phyloP scores from a whole-genome alignment of 1,140 invertebrate species.

The Gonatopus flavifemur region DNA sequence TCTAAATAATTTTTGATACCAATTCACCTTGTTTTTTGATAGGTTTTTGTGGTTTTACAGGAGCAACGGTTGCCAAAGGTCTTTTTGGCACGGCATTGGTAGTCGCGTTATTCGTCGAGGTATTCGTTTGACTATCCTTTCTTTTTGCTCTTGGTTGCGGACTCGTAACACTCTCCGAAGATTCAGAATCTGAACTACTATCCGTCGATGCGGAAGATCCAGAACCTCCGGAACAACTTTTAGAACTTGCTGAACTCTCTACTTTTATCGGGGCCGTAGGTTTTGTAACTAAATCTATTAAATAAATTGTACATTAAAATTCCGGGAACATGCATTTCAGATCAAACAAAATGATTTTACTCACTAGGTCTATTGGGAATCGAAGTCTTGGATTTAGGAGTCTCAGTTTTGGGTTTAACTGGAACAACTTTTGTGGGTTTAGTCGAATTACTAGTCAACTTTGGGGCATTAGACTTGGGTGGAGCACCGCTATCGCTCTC shows the following conservation, averaged over 20 bases:
- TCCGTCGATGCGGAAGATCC: conserved; percentile 52
- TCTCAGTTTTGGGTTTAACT: conserved; percentile 41
- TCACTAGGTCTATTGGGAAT: conserved; percentile 43
- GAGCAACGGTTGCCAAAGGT: conserved; percentile 47
- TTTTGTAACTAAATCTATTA: conserved; percentile 27
- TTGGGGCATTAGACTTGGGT: conserved; percentile 40
- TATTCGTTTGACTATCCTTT: conserved; percentile 41
- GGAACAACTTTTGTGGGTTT: conserved; percentile 41
- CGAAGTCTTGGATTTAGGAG: conserved; percentile 40
- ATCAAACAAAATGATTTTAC: conserved; percentile 3
- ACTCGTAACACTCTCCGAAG: conserved; percentile 51
- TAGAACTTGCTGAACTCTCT: conserved; percentile 54
- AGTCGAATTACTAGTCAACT: conserved; percentile 31
- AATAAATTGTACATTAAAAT: background rate
- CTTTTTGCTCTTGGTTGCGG: conserved; percentile 48
- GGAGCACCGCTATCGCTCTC: conserved; percentile 64
- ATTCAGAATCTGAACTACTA: conserved; percentile 56
- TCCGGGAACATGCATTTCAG: no score
- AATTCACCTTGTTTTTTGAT: conserved; percentile 47
- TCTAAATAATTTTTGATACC: no score
- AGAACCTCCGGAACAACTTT: conserved; percentile 50
- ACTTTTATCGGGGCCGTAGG: conserved; percentile 40
- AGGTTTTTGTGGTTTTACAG: conserved; percentile 53
- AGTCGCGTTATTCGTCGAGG: conserved; percentile 26
- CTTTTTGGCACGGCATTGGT: conserved; percentile 51